phyloP scores from a whole-genome alignment of 2,113 vertebrate species.

The Sarotherodon lohbergeri region DNA sequence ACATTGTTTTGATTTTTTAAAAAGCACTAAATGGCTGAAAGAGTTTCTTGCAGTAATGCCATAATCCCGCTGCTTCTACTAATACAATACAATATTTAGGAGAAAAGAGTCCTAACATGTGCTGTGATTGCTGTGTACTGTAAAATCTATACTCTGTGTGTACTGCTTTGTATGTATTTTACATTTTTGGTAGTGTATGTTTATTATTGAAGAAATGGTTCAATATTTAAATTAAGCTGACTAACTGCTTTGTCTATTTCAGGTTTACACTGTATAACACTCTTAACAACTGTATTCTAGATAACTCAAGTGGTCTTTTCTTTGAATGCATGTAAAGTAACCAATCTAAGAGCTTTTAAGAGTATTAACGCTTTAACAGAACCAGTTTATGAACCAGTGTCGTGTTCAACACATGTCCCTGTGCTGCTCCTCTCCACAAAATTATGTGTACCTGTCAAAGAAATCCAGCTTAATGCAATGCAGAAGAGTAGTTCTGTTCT shows the following conservation, averaged over 20 bases:
- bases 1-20: background rate
- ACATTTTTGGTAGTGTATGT: background rate
- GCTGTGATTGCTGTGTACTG: background rate
- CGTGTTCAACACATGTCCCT: background rate
- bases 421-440: slow-evolving; percentile 35
- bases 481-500: background rate
- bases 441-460: background rate
- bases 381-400: background rate
- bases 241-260: slow-evolving; percentile 15
- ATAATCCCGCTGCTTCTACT: slow-evolving; percentile 47
- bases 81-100: slow-evolving; percentile 12
- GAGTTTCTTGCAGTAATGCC: background rate
- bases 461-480: background rate
- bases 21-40: background rate
- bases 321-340: slow-evolving; percentile 29
- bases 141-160: background rate
- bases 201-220: background rate
- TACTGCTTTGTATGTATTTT: background rate
- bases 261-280: background rate
- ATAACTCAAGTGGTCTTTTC: background rate
- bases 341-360: background rate
- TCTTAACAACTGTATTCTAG: background rate
- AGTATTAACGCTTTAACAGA: slow-evolving; percentile 3
- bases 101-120: background rate
- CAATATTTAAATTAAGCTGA: background rate